Conservation (phyloP, 1,140 invertebrate species). For the Bombus waltoni region DNA sequence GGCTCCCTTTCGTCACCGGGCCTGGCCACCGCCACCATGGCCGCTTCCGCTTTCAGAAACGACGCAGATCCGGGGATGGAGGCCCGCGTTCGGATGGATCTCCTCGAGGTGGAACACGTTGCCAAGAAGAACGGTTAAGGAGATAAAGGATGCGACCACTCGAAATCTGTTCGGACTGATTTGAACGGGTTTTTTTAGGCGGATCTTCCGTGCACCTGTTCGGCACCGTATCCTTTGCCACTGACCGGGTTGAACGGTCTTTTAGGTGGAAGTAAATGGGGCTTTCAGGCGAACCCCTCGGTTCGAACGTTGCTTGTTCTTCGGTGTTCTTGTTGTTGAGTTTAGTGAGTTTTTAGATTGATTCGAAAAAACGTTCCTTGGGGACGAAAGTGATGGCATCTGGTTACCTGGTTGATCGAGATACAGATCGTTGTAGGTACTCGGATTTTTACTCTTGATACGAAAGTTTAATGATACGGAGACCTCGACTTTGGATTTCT, state of each 20-base stretch:
- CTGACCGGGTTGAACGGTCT: background rate
- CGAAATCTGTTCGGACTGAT: background rate
- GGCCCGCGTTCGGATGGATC: background rate
- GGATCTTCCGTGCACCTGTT: background rate
- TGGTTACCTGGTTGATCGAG: too few species aligned
- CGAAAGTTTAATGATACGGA: too few species aligned
- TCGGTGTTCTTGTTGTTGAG: too few species aligned
- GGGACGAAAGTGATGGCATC: too few species aligned
- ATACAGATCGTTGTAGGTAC: too few species aligned
- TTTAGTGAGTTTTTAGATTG: too few species aligned
- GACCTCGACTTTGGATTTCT: background rate
- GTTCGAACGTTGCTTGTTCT: too few species aligned
- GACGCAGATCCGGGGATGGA: background rate
- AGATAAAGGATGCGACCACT: background rate
- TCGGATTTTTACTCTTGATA: too few species aligned
- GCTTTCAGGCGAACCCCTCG: background rate
- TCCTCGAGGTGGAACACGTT: background rate
- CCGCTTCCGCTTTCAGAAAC: constrained; percentile 22
- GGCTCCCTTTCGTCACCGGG: constrained; percentile 39
- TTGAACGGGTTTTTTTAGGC: background rate
- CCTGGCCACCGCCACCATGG: constrained; percentile 6
- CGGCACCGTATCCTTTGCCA: background rate
- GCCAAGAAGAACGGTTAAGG: background rate
- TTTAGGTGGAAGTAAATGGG: background rate
- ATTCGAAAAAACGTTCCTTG: too few species aligned